These are phyloP conservation scores for Corythaixoides concolor DNA, from an alignment of 2,113 vertebrate genomes.

Conservation along the genomic window DNA sequence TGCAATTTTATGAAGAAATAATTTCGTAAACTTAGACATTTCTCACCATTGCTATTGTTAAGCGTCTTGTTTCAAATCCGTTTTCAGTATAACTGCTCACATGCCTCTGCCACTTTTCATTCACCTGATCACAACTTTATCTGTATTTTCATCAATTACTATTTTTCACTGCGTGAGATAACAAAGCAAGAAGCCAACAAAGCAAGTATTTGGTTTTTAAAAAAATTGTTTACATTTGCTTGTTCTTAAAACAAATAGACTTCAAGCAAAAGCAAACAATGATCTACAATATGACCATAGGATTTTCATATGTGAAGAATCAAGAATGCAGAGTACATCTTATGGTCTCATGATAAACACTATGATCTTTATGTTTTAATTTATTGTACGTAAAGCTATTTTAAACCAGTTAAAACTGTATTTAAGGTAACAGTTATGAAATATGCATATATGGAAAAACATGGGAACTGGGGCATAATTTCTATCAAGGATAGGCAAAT, in stretches of 20 bases:
- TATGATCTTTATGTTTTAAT: neutral
- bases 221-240: no score
- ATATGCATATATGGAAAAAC: neutral
- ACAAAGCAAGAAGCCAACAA: neutral
- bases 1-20: no score
- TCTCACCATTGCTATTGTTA: neutral
- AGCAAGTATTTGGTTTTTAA: neutral
- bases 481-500: neutral
- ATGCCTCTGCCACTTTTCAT: neutral
- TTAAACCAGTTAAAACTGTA: neutral
- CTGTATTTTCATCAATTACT: neutral
- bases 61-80: neutral
- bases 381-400: neutral
- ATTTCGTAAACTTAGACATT: neutral
- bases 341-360: neutral
- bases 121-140: neutral
- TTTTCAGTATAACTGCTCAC: neutral
- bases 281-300: neutral
- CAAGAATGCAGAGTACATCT: neutral
- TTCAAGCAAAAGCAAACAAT: neutral
- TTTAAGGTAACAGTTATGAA: neutral
- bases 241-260: neutral
- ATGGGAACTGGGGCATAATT: neutral
- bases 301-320: neutral
- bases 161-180: neutral